These are phyloP conservation scores for Melanotaenia maccullochi DNA, from an alignment of 2,797 vertebrate species.

Conservation along the genomic window DNA sequence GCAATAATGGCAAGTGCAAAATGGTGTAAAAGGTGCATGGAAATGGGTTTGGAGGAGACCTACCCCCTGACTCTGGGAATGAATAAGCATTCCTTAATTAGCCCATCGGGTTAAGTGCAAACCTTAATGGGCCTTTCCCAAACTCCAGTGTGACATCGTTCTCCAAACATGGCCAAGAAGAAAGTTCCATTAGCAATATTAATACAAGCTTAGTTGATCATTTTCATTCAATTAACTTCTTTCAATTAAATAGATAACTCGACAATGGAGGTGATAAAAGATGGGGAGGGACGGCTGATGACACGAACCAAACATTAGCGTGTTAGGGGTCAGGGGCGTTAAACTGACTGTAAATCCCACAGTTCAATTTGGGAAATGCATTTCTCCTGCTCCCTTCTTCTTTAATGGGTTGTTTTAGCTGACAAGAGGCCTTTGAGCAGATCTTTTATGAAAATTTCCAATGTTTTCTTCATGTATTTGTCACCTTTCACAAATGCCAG, in stretches of 20 bases:
- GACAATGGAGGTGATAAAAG: conserved; percentile 99
- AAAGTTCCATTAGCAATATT: conserved; percentile 99
- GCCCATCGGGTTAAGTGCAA: conserved; percentile 99
- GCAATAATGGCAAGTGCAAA: conserved; percentile 92
- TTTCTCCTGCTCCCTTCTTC: conserved; percentile 90
- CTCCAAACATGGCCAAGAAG: conserved; percentile 99
- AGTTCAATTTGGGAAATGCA: conserved; percentile 99
- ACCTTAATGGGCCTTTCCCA: conserved; percentile 98
- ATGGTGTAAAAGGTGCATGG: conserved; percentile 89
- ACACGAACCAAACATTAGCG: conserved; percentile 97
- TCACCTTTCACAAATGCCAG: conserved; percentile 61
- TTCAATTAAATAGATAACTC: conserved; percentile 99
- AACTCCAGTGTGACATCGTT: conserved; percentile 97
- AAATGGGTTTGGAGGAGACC: conserved; percentile 86
- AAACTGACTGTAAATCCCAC: conserved; percentile 98
- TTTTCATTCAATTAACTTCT: conserved; percentile 99
- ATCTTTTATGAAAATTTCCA: conserved; percentile 80
- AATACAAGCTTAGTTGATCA: conserved; percentile 99
- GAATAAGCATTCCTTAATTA: conserved; percentile 99
- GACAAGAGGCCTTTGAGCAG: conserved; percentile 90
- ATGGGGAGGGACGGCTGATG: conserved; percentile 93
- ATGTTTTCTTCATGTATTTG: conserved; percentile 58
- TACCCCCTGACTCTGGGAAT: conserved; percentile 90
- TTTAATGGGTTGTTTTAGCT: conserved; percentile 97
- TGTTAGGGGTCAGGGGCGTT: conserved; percentile 91